Conservation (phyloP, 2,113 vertebrate genomes). For the Origma solitaria region DNA sequence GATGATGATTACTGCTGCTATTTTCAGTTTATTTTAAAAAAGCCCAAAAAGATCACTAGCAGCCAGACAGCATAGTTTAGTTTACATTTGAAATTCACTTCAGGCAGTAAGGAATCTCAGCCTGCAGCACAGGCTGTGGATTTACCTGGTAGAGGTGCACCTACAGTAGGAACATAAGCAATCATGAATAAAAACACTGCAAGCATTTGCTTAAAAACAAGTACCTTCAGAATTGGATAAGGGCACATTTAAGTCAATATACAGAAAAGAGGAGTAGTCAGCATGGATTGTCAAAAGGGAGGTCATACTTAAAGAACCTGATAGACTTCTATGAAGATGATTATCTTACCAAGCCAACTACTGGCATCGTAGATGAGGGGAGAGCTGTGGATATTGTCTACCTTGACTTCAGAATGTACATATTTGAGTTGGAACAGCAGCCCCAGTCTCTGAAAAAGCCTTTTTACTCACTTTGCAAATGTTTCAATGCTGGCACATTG, state of each 20-base stretch:
- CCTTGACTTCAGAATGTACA: not conserved
- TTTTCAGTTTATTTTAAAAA: not conserved
- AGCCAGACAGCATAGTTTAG: not conserved
- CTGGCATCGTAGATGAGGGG: not conserved
- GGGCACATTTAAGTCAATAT: not conserved
- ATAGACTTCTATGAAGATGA: not conserved
- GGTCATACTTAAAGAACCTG: not conserved
- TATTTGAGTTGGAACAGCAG: not conserved
- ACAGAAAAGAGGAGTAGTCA: not conserved
- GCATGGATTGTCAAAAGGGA: not conserved
- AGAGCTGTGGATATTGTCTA: not conserved
- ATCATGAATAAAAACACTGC: not conserved
- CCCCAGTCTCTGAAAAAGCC: not conserved
- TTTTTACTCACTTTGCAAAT: not conserved
- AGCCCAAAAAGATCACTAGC: not conserved
- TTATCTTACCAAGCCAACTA: not conserved
- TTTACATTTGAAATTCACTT: not conserved
- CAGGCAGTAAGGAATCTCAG: not conserved
- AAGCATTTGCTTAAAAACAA: not conserved
- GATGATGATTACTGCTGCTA: not conserved
- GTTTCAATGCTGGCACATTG: not conserved
- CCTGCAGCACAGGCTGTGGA: not conserved
- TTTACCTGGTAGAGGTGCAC: not conserved
- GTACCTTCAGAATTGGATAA: not conserved
- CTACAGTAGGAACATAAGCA: not conserved